Base-by-base conservation (phyloP, 2,797 vertebrate species). In the Chelon auratus region DNA sequence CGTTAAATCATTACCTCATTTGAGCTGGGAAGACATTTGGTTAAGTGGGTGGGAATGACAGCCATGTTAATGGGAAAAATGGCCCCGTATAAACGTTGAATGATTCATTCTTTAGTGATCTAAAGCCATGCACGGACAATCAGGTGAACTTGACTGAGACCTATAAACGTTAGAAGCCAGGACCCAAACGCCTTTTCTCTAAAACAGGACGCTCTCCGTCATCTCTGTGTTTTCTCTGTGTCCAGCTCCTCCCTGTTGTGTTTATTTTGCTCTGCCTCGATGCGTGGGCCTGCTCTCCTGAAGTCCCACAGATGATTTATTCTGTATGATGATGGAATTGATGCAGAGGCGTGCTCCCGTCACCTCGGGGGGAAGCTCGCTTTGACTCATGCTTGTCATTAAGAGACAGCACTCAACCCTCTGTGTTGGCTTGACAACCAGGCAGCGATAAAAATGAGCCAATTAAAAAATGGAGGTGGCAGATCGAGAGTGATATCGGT, bases 361-460 rank as follows among this genome's bases (percentile, higher is more conserved):
- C 78, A 86, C 86, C 81, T 85, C 62, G 68, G 84, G 80, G 78
- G 77, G 68, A 20, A 6, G 72, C 56, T 18, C 57, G 75, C 75
- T 81, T 87, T 87, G 87, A 89, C 89, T 92, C 83, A 78, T 68
- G 73, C 81, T 71, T 18, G 64, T 83, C 90, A 87, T 90, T 89
- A 91, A 65, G 78, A 86, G 61, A 86, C 62, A 50, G 24, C 8
- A 26, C 68, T 84, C 57, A 78, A 62, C 80, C 75, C 55, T 76
- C 51, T 39, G 59, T 33, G 91, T 93, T 89, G 90, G 88, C 90
- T 64, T 86, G 89, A 89, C 88, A 90, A 93, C 89, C 50, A 42
- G 50, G 56, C 72, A 45, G 69, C 43, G 47, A 81, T 79, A 64
- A 72, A 33, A 82, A 84, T 20, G 51, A 85, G 75, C 83, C 87